phyloP scores from a whole-genome alignment of 2,888 invertebrate genomes.

The Strigamia crassipes region DNA sequence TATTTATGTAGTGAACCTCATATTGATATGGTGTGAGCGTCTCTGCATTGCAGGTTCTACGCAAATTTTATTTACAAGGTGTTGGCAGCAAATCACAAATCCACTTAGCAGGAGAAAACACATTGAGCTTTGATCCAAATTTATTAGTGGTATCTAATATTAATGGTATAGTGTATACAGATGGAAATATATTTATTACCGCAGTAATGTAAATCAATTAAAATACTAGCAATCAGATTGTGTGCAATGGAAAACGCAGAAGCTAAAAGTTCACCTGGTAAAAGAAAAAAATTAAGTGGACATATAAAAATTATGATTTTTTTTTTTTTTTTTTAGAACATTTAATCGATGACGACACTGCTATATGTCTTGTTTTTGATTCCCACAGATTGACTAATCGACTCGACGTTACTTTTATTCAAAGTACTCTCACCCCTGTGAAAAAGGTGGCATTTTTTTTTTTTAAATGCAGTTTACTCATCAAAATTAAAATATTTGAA shows the following conservation, averaged over 20 bases:
- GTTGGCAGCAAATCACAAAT: neutral
- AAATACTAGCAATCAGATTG: neutral
- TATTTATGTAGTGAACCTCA: neutral
- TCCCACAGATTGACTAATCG: neutral
- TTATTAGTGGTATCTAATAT: neutral
- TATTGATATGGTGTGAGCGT: neutral
- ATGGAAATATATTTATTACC: neutral
- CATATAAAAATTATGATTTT: neutral
- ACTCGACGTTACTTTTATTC: neutral
- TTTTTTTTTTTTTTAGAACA: neutral
- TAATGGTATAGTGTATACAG: neutral
- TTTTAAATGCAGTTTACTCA: neutral
- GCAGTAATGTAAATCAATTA: neutral
- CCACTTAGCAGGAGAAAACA: neutral
- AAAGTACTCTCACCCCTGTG: neutral
- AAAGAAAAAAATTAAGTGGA: neutral
- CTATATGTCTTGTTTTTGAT: neutral
- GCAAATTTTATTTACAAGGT: neutral
- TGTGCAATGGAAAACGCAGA: neutral
- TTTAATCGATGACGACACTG: neutral
- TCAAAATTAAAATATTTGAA: neutral
- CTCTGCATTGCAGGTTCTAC: neutral
- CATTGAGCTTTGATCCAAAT: neutral
- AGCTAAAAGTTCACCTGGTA: neutral
- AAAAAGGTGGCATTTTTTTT: neutral